Base-by-base conservation (phyloP, 2,888 invertebrate genomes). In the Tupiocoris notatus region DNA sequence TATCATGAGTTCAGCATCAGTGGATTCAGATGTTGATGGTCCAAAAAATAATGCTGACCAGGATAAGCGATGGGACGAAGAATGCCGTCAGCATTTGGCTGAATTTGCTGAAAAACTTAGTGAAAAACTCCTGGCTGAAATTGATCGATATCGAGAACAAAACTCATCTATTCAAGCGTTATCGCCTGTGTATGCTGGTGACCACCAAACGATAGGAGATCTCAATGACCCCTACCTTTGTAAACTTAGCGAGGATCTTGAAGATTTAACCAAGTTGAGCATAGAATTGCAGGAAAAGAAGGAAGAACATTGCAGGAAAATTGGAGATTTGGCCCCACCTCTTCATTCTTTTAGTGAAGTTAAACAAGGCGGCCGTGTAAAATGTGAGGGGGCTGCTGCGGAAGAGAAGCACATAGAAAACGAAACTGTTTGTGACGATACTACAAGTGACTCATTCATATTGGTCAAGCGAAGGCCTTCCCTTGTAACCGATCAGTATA, bases 21-120 rank as follows among this genome's bases (percentile, higher is more conserved):
- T 39, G 39, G 12, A 39, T 39, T 7, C 3, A 7, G 39, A 39
- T 39, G 39, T 3, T 12, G 74, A 63, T 17, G 20, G 22, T 25
- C 20, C 58, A 22, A 78, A 75, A 56, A 24, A 20, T 12, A 75
- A 74, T 18, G 77, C 67, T 39, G 63, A 67, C 24, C 67, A 54
- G 12, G 76, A 82, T 25, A 81, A 82, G 21, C 82, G 82, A 2
- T 90, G 90, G 90, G 87, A 87, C 73, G 88, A 89, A 80, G 89
- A 90, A 79, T 89, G 89, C 79, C 87, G 88, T 79, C 89, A 89
- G 81, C 91, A 92, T 82, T 85, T 93, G 78, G 90, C 90, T 1
- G 92, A 92, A 81, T 92, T 93, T 81, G 92, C 93, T 0, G 93
- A 93, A 82, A 90, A 91, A 82, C 85, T 93, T n/a, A 92, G 92